These are phyloP conservation scores for Cinclus cinclus DNA, from an alignment of 2,113 vertebrate genomes.

Conservation along the genomic window DNA sequence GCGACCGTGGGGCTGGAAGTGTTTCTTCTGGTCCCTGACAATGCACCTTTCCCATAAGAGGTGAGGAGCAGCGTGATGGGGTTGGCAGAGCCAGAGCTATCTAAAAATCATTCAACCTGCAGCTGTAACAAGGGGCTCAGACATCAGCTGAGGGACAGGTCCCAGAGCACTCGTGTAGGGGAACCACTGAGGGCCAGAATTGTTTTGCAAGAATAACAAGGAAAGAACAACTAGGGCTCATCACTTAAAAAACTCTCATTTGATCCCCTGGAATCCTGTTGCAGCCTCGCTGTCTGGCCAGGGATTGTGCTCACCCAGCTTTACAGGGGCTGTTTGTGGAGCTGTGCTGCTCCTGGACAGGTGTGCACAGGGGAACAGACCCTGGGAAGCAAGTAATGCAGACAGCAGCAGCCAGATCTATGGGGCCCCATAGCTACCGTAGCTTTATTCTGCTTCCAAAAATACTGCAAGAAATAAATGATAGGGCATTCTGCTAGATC, in stretches of 20 bases:
- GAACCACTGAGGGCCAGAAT: not conserved
- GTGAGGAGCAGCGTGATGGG: not conserved
- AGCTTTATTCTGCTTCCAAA: slow-evolving; percentile 15
- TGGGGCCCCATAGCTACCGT: not conserved
- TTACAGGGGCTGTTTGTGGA: not conserved
- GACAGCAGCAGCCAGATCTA: not conserved
- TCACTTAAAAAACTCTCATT: not conserved
- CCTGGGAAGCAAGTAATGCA: not conserved
- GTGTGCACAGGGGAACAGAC: not conserved
- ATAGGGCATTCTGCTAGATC: slow-evolving; percentile 14
- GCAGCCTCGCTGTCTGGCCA: accelerated
- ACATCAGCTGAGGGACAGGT: not conserved
- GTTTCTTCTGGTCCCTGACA: not conserved
- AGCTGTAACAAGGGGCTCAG: not conserved
- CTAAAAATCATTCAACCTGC: not conserved
- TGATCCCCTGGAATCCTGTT: not conserved
- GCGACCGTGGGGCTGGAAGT: accelerated
- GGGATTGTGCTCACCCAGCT: not conserved
- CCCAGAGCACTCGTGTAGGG: not conserved
- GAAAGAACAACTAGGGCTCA: not conserved
- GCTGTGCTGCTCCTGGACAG: not conserved
- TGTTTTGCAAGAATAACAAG: not conserved
- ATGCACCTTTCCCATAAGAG: not conserved
- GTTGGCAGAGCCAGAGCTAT: accelerated
- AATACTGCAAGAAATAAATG: slow-evolving; percentile 4